A percentile compares a stretch with the other conserved stretches of the same genome.
Conservation (phyloP, 2,113 vertebrate genomes). For the Cathartes aura region DNA sequence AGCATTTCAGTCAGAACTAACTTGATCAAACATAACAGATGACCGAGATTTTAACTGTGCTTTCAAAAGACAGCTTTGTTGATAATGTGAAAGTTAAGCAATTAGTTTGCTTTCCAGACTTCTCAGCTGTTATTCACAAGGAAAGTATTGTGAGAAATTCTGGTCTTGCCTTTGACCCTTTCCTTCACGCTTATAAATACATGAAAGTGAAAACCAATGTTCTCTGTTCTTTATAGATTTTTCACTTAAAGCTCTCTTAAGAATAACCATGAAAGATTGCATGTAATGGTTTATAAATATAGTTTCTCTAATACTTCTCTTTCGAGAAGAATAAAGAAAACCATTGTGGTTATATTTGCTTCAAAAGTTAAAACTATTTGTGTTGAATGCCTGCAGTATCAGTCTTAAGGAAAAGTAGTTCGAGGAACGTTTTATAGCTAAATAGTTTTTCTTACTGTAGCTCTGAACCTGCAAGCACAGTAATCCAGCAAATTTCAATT, state of each 20-base stretch:
- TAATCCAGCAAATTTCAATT: neutral
- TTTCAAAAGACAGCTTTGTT: constrained; percentile 29
- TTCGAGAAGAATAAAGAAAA: neutral
- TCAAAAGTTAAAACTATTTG: neutral
- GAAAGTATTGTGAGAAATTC: constrained; percentile 26
- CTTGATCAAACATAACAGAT: constrained; percentile 14
- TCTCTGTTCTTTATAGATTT: constrained; percentile 1
- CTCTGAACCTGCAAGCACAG: neutral
- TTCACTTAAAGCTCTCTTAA: neutral
- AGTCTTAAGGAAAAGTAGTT: neutral
- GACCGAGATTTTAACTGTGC: neutral
- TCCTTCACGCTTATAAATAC: neutral
- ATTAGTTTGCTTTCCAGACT: constrained; percentile 35
- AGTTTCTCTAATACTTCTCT: neutral
- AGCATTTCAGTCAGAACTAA: neutral
- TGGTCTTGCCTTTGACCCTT: constrained; percentile 11
- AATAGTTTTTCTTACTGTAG: neutral
- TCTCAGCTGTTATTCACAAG: constrained; percentile 32
- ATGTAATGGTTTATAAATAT: neutral
- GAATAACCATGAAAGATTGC: neutral
- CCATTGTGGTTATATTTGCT: neutral
- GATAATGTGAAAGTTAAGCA: neutral
- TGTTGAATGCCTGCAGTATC: neutral
- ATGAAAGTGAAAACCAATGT: neutral
- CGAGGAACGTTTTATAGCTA: neutral